A percentile compares a stretch with the other conserved stretches of the same genome.
Evolutionary conservation across 2,888 invertebrate genomes (phyloP).

Genomic region (Petrolisthes cinctipes): DNA sequence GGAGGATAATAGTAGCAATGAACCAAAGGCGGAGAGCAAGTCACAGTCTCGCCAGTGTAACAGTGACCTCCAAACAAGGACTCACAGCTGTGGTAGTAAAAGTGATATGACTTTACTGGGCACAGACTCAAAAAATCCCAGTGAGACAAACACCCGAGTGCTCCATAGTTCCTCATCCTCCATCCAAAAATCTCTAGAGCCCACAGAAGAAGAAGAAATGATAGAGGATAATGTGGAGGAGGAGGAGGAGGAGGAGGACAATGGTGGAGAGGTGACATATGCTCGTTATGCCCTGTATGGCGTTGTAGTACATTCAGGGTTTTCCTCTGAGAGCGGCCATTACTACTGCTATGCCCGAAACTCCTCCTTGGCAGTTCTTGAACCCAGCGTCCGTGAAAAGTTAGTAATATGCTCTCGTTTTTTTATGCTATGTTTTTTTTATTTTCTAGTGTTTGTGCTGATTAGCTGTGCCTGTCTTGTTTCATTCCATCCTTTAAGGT

Average conservation of each 20-base stretch:
- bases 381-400: slow-evolving; percentile 40
- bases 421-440: neutral
- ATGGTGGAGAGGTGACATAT: slow-evolving; percentile 31
- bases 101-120: neutral
- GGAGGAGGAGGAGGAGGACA: slow-evolving; percentile 33
- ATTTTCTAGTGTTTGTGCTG: too few species aligned
- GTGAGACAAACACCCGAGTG: neutral
- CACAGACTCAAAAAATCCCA: neutral
- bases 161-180: neutral
- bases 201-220: neutral
- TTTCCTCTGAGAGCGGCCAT: slow-evolving; percentile 86
- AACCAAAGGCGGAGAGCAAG: neutral
- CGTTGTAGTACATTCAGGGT: slow-evolving; percentile 86
- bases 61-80: neutral
- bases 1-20: neutral
- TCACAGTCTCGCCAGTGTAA: neutral
- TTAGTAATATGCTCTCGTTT: slow-evolving; percentile 1
- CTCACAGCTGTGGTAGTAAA: neutral
- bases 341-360: slow-evolving; percentile 82
- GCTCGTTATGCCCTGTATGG: slow-evolving; percentile 82
- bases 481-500: neutral
- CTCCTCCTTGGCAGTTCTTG: slow-evolving; percentile 60
- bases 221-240: neutral
- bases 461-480: neutral
- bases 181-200: neutral